phyloP scores from a whole-genome alignment of 2,113 vertebrate species.

The Catharus minimus region DNA sequence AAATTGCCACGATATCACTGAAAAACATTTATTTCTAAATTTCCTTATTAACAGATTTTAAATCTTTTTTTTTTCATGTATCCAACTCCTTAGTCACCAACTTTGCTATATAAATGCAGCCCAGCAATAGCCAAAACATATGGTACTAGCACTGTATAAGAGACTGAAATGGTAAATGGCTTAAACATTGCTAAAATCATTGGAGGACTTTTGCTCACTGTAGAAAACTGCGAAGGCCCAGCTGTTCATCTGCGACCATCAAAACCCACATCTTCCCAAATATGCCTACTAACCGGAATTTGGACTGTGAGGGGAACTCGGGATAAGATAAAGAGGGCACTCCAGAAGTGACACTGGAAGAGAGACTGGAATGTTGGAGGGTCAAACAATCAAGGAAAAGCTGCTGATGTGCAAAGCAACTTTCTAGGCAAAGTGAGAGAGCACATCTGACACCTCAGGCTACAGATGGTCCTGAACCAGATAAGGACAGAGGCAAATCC shows the following conservation, averaged over 20 bases:
- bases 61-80: neutral
- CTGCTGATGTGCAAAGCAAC: neutral
- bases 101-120: neutral
- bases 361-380: neutral
- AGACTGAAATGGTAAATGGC: neutral
- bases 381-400: neutral
- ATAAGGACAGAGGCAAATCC: neutral
- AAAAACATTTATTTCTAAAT: neutral
- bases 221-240: neutral
- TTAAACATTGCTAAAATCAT: neutral
- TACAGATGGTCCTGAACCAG: neutral
- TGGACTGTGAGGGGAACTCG: neutral
- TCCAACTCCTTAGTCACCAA: neutral
- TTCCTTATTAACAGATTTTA: neutral
- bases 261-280: neutral
- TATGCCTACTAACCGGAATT: fast-evolving
- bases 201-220: neutral
- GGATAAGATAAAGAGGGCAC: neutral
- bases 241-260: fast-evolving
- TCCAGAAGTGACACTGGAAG: neutral
- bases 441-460: neutral
- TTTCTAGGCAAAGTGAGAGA: neutral
- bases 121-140: neutral
- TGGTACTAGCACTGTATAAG: neutral
- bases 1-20: neutral